Percentiles rank a stretch among this genome's conserved stretches.
Conservation (phyloP, 1,140 invertebrate genomes). For the Drosophila takahashii region DNA sequence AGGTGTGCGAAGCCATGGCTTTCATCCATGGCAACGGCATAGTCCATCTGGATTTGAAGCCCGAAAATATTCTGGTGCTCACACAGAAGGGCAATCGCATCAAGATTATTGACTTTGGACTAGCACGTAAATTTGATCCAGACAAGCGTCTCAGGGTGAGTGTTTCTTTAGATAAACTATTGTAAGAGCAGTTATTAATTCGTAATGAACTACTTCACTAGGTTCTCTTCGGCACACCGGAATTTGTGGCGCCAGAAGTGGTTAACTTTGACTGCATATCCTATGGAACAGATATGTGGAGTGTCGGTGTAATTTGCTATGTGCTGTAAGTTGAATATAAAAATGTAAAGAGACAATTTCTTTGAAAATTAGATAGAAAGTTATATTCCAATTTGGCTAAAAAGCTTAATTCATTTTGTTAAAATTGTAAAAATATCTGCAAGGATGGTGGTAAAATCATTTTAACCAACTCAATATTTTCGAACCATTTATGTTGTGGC, state of each 20-base stretch:
- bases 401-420: background rate
- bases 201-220: slow-evolving; percentile 75
- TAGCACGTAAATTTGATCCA: slow-evolving; percentile 96
- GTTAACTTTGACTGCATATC: slow-evolving; percentile 99
- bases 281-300: slow-evolving; percentile 99
- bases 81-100: slow-evolving; percentile 97
- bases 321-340: slow-evolving; percentile 93
- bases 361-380: too few relatives aligned
- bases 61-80: slow-evolving; percentile 98
- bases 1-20: slow-evolving; percentile 98
- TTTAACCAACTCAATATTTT: slow-evolving; percentile 20
- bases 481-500: slow-evolving; percentile 22
- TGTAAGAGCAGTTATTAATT: background rate
- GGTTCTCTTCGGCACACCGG: slow-evolving; percentile 98
- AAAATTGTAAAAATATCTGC: background rate
- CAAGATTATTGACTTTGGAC: slow-evolving; percentile 99
- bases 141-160: slow-evolving; percentile 92
- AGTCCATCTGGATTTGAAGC: slow-evolving; percentile 98
- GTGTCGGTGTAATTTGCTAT: slow-evolving; percentile 98
- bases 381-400: too few relatives aligned
- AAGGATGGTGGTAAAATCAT: too few relatives aligned
- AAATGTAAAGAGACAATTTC: too few relatives aligned
- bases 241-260: slow-evolving; percentile 99
- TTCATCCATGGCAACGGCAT: slow-evolving; percentile 98
- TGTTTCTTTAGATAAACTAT: background rate